A percentile compares a stretch with the other conserved stretches of the same genome.
Evolutionary conservation across 2,888 invertebrate genomes (phyloP).

Genomic region (Elaeidobius kamerunicus): DNA sequence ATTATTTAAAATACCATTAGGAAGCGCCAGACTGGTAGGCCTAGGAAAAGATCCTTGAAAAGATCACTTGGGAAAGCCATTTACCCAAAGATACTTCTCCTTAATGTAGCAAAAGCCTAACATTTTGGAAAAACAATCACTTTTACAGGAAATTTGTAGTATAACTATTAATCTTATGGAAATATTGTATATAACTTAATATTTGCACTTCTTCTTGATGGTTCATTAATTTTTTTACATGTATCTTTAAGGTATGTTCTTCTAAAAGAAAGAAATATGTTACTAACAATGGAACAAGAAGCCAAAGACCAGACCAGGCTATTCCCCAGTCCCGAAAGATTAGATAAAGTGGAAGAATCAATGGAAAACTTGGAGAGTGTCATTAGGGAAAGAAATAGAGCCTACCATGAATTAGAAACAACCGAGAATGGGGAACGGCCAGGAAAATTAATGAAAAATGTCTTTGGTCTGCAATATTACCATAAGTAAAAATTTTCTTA

Average conservation of each 20-base stretch:
- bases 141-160: no score
- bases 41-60: no score
- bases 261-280: slow-evolving; percentile 95
- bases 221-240: no score
- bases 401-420: slow-evolving; percentile 86
- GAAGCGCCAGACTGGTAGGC: no score
- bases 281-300: slow-evolving; percentile 92
- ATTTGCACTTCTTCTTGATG: no score
- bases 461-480: slow-evolving; percentile 60
- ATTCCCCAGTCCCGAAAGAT: slow-evolving; percentile 89
- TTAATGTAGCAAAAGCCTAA: no score
- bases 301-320: slow-evolving; percentile 61
- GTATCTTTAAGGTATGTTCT: slow-evolving; percentile 65
- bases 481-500: slow-evolving; percentile 47
- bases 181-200: no score
- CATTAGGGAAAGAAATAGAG: slow-evolving; percentile 87
- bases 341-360: slow-evolving; percentile 91
- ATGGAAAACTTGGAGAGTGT: slow-evolving; percentile 93
- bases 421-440: slow-evolving; percentile 81
- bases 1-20: no score
- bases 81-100: no score
- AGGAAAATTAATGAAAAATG: slow-evolving; percentile 55
- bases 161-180: no score
- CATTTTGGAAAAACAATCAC: no score
- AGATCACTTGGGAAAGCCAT: no score